Base-by-base conservation (phyloP, 2,888 invertebrate genomes). In the Cinara cedri region DNA sequence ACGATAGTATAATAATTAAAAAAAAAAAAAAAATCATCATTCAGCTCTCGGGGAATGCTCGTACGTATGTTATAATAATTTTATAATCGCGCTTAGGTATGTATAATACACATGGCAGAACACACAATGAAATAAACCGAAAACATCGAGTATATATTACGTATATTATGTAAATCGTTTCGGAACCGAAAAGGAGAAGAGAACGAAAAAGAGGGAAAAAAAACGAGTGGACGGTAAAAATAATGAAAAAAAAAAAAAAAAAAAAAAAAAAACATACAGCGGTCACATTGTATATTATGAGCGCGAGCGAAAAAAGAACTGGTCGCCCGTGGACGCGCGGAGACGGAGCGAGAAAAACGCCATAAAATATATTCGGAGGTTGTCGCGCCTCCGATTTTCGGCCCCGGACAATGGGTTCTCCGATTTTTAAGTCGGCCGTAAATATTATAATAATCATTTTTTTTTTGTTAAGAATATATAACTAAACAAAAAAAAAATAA, bases 311-410 rank as follows among this genome's bases (percentile, higher is more conserved):
- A 78, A 78, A n/a, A 76, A 78, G 68, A 78, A 60, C 49, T n/a
- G 14, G 51, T 19, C n/a, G 49, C 14, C 44, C 26, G 34, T 16
- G n/a, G n/a, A n/a, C n/a, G n/a, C n/a, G 54, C 14, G 19, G 16
- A n/a, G n/a, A 65, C 44, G n/a, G 21, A 46, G 72, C 46, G 60
- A 49, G 62, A 46, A 63, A 65, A 55, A 76, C 66, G 14, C 19
- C 66, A 76, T 76, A 76, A 76, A 75, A 70, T 34, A 44, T 63
- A 42, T 63, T 1, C 19, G 26, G 21, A 46, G 78, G 70, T 78
- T 78, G 78, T 78, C 78, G 78, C 68, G 78, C 68, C 78, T 78
- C 70, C 60, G 68, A 78, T 78, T 60, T n/a, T 62, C 51, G 21
- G 46, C 13, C 63, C 78, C 70, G 70, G 78, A 78, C 78, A 78